Evolutionary conservation across 2,888 invertebrate species (phyloP), one percentile per base, ranked within the genome.

Genomic region (Physocephala rufipes): DNA sequence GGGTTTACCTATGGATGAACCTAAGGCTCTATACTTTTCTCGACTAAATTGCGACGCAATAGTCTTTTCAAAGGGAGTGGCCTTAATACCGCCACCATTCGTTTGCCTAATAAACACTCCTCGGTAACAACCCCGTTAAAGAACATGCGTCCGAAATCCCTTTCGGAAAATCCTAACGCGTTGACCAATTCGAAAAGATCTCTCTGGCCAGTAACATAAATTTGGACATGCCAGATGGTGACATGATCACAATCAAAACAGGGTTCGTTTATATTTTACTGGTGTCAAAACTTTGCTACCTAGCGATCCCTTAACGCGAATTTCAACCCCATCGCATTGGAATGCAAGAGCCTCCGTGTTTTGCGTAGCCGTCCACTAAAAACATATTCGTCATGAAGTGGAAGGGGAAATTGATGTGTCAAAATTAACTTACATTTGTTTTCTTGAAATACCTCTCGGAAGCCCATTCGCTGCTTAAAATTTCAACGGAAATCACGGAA

Each of bases 381-480:
- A 80, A 79, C 77, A 74, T 47, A 28, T 26, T 58, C 24, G 49
- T 19, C 26, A 24, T 62, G n/a, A 58, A 21, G n/a, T n/a, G n/a
- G 19, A 45, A 16, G 2, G 16, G 62, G 68, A 59, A 68, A 49
- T 61, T 45, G 78, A 83, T 82, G 81, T 85, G 86, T 86, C 85
- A 85, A 82, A 82, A 84, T 85, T 81, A 86, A 86, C 86, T 86
- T 86, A 86, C 85, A 84, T 86, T 86, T 86, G 85, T 86, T 86
- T 85, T 83, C 80, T 80, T 79, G 75, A 77, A 77, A 79, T 77
- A 82, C 84, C 83, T 83, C 80, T 81, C 65, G 36, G 36, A 36
- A 9, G 36, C 9, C 62, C 69, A 26, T 19, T 15, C 49, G 3
- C 15, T 51, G 55, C 43, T n/a, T 7, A 36, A 36, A 4, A 9